Base-by-base conservation (phyloP, 1,140 invertebrate species). In the Drosophila pandora region DNA sequence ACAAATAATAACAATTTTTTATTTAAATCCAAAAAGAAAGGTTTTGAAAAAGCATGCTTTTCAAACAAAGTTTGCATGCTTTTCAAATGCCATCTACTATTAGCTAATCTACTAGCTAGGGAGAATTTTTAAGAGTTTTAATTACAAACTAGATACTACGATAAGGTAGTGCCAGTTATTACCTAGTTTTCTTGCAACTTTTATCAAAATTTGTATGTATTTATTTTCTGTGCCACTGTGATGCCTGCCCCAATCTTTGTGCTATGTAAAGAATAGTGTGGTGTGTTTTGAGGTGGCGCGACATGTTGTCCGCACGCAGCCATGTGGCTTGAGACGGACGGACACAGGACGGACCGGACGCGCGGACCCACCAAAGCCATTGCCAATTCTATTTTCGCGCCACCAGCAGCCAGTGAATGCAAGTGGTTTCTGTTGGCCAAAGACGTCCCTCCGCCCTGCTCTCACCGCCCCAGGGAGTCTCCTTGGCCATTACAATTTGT, bases 301-400 rank as follows among this genome's bases (percentile, higher is more conserved):
- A 87, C 83, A 82, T 88, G 70, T 75, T 87, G 81, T 84, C 77
- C 77, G 77, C 81, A 85, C 81, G 68, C 81, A 79, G 74, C 48
- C 60, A 63, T 39, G 58, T 63, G 50, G n/a, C 64, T 25, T 10
- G 63, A 48, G 63, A 68, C 45, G 2, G 34, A 12, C 21, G 25
- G 17, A 30, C 39, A 17, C 17, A 17, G 12, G n/a, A 63, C 48
- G 23, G 43, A 30, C 23, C 58, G 62, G 45, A 41, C 45, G 25
- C 28, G 59, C 25, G 59, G 47, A 62, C 53, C 45, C 45, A 68
- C 62, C 75, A 87, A 87, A 87, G 82, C 82, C 82, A 87, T 88
- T 87, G 82, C 82, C 82, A 87, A 88, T 87, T 87, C 82, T 87
- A 87, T 88, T 87, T 87, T 50, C 43, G 22, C 56, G 30, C 68